Base-by-base conservation (phyloP, 2,888 invertebrate genomes). In the Habrosyne pyritoides region DNA sequence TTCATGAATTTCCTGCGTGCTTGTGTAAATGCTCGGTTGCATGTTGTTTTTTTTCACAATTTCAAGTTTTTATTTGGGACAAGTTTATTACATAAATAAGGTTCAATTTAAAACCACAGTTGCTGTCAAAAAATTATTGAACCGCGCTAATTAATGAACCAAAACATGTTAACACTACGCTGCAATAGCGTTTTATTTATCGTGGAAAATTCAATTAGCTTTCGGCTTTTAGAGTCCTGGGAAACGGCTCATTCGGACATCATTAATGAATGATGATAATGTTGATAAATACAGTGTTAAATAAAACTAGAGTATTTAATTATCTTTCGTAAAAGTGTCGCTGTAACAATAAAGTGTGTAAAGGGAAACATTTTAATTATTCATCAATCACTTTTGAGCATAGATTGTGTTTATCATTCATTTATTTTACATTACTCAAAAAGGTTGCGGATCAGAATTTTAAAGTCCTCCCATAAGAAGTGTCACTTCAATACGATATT, bases 61-160 rank as follows among this genome's bases (percentile, higher is more conserved):
- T 46, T 56, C 64, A 50, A 51, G 53, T 56, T 28, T 52, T 64
- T 67, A 70, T 70, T 63, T 42, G 7, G n/a, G 42, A 18, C 18
- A 42, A 8, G 42, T 42, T 18, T 42, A 42, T 42, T 42, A 18
- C 42, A 42, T n/a, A 42, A 42, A 42, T 42, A 42, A 42, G 14
- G 8, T 8, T 57, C 56, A 59, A 65, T 64, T 61, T 42, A 8
- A 58, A 52, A 54, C 14, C 50, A 51, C 28, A 21, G 49, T 36
- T 36, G 36, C 36, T 14, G 48, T 53, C 59, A 56, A 70, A 70
- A 70, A 68, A 67, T 60, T 64, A 68, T 59, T 56, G 57, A 67
- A 62, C 65, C 60, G 68, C 62, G 58, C 56, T 64, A 68, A 59
- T 70, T 61, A 67, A 67, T 70, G 68, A 64, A 67, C 65, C 68